Evolutionary conservation across 2,888 invertebrate species (phyloP), one percentile per base, ranked within the genome.

Genomic region (Gari tellinella): DNA sequence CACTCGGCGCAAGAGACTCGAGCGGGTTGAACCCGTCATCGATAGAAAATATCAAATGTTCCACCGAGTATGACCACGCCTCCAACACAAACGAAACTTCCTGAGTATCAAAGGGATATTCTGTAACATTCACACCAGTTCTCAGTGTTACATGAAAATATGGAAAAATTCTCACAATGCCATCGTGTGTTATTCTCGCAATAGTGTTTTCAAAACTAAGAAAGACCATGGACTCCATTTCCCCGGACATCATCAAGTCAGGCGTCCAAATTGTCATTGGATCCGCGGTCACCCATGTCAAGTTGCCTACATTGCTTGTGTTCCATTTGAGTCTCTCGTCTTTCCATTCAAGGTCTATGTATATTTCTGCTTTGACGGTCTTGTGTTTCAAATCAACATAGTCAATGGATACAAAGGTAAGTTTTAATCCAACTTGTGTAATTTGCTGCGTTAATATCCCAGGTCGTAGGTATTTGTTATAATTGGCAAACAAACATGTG

Each of bases 21-120:
- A 46, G 48, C 5, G 60, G 48, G 1, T 23, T 31, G 10, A 14
- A n/a, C 15, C n/a, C 3, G 19, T 46, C 38, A 2, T 48, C 48
- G n/a, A 48, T 23, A 10, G 46, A 17, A 46, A 60, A 23, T 1
- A 60, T 38, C 10, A 60, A 15, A 23, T 60, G 48, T 4, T 40
- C 38, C 5, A 37, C 49, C 5, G 15, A 31, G 10, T 61, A 37
- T 15, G 56, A 14, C 72, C 72, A 66, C 5, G 72, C 57, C 23
- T 51, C 31, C n/a, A 72, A 19, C 10, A 38, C 15, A 21, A 66
- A 57, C 15, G 21, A 23, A 41, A 56, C 26, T 8, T 37, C 38
- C 17, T 72, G 72, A 19, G 31, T 46, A 21, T 72, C 72, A 41
- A 72, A 72, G 12, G 72, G 72, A 45, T 66, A 72, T 15, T 62